A percentile compares a stretch with the other conserved stretches of the same genome.
Evolutionary conservation across 1,140 invertebrate genomes (phyloP).

Genomic region (Vanessa atalanta): DNA sequence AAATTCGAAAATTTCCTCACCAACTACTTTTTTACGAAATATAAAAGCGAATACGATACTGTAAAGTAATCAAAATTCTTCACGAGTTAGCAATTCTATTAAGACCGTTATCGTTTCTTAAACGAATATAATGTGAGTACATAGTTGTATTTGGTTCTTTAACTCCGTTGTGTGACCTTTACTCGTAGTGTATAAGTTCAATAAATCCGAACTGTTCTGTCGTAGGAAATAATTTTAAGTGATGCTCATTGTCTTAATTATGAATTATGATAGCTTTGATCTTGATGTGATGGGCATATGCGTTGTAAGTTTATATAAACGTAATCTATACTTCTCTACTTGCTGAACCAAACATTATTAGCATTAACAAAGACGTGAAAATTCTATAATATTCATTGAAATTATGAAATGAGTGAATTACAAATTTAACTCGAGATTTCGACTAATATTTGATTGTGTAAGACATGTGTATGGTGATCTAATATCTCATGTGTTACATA

Average conservation of each 20-base stretch:
- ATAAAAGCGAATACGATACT: neutral
- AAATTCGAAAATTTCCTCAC: neutral
- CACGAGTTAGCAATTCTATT: conserved; percentile 19
- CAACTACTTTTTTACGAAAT: neutral
- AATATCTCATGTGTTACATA: conserved; percentile 21
- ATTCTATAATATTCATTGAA: neutral
- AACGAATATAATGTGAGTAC: neutral
- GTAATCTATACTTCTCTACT: neutral
- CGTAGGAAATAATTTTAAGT: conserved; percentile 32
- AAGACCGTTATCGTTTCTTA: conserved; percentile 12
- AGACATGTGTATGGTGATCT: neutral
- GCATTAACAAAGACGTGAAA: neutral
- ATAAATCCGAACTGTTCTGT: conserved; percentile 22
- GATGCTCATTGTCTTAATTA: conserved; percentile 37
- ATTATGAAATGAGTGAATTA: neutral
- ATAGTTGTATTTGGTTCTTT: conserved; percentile 18
- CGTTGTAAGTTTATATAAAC: neutral
- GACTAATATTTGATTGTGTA: neutral
- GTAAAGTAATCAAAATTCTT: neutral
- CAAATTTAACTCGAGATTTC: neutral
- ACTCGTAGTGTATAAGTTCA: conserved; percentile 29
- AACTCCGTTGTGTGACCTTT: conserved; percentile 33
- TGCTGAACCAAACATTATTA: neutral
- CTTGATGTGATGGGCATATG: conserved; percentile 4
- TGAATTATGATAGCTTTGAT: conserved; percentile 38